These are phyloP conservation scores for Epinotia bilunana DNA, from an alignment of 2,888 invertebrate species.

Conservation along the genomic window DNA sequence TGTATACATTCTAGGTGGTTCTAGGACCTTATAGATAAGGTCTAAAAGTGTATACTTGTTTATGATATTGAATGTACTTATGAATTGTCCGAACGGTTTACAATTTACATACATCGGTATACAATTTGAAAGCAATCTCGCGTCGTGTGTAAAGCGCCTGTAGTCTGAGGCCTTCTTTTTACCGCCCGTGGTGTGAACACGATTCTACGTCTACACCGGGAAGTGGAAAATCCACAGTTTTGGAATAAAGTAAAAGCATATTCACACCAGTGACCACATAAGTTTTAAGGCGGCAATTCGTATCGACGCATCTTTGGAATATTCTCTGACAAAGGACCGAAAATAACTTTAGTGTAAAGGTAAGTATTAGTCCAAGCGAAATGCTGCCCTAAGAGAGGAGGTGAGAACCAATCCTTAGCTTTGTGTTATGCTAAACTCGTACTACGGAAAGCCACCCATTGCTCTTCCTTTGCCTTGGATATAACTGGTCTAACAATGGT, in stretches of 20 bases:
- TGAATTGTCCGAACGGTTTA: neutral
- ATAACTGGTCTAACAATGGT: neutral
- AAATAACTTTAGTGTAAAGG: neutral
- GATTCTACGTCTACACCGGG: neutral
- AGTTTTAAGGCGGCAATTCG: neutral
- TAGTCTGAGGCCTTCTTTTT: slow-evolving; percentile 4
- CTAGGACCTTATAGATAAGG: neutral
- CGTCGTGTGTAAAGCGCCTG: neutral
- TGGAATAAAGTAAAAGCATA: neutral
- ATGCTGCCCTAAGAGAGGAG: neutral
- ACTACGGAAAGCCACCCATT: neutral
- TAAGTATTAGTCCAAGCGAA: neutral
- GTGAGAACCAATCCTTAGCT: neutral
- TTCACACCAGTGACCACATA: neutral
- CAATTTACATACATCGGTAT: too few relatives aligned
- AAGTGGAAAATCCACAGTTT: neutral
- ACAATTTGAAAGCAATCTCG: neutral
- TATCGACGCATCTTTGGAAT: neutral
- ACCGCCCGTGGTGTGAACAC: slow-evolving; percentile 4
- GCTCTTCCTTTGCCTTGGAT: too few relatives aligned
- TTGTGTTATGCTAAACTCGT: neutral
- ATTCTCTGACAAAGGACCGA: neutral
- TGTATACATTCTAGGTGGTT: too few relatives aligned
- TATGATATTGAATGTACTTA: too few relatives aligned
- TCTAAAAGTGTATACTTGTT: neutral